phyloP scores from a whole-genome alignment of 2,113 vertebrate species.

The Cebidichthys violaceus region DNA sequence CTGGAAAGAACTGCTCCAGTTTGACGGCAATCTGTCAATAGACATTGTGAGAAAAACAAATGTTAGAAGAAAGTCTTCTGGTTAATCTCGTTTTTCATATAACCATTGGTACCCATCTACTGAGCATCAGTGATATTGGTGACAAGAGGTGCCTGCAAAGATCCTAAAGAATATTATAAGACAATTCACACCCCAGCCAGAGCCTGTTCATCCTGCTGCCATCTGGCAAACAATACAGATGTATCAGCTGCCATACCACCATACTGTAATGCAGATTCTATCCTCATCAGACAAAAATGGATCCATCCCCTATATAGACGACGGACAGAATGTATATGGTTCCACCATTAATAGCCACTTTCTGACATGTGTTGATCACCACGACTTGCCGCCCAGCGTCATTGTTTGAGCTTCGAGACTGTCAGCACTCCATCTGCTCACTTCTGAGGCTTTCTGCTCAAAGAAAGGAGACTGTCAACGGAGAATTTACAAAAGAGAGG shows the following conservation, averaged over 20 bases:
- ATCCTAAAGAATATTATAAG: too few relatives aligned
- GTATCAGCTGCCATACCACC: too few relatives aligned
- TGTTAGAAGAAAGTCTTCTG: not conserved
- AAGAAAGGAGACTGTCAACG: constrained; percentile 66
- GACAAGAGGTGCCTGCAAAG: too few relatives aligned
- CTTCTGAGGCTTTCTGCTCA: constrained; percentile 53
- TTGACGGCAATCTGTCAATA: too few relatives aligned
- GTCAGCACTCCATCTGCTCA: constrained; percentile 74
- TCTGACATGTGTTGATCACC: constrained; percentile 58
- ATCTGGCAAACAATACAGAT: too few relatives aligned
- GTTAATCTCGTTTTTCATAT: not conserved
- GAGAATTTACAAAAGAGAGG: constrained; percentile 43
- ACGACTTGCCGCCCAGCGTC: constrained; percentile 41
- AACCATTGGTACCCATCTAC: too few relatives aligned
- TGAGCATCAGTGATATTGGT: too few relatives aligned
- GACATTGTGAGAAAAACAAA: not conserved
- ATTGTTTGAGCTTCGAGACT: constrained; percentile 62
- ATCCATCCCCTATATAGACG: constrained; percentile 6
- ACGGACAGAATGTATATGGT: constrained; percentile 46
- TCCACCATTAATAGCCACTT: constrained; percentile 52
- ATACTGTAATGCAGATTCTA: too few relatives aligned
- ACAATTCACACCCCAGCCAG: too few relatives aligned
- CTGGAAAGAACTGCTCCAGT: too few relatives aligned
- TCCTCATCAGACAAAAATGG: too few relatives aligned
- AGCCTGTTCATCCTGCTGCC: too few relatives aligned